Evolutionary conservation across 1,140 invertebrate species (phyloP), one percentile per base, ranked within the genome.

Genomic region (Tenebrio molitor): DNA sequence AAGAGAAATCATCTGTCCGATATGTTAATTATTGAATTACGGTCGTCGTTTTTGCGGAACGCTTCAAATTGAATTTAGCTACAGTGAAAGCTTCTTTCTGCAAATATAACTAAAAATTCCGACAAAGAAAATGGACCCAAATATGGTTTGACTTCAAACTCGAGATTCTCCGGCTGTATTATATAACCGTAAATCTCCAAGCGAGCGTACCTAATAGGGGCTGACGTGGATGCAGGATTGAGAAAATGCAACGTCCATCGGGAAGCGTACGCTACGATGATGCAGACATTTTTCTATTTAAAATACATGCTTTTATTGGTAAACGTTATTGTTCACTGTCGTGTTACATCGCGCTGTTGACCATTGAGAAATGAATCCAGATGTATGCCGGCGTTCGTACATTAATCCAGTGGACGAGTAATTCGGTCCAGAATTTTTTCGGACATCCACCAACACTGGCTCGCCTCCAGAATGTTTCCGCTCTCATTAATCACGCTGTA

Each of bases 161-260:
- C 29, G 6, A 16, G 34, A 64, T 64, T 64, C 15, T 50, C 17
- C n/a, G 17, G 15, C 21, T 15, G 58, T 64, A 64, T 64, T 36
- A 64, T 7, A 39, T 39, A 39, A 29, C 34, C 14, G 14, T 33
- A 64, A 64, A 64, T 64, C 58, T 36, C 17, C 19, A 29, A 34
- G 21, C 12, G n/a, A 17, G 58, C 25, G 25, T 34, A 34, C 15
- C 10, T 64, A 64, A 64, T 64, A 64, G 6, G 14, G 36, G 42
- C 42, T 36, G 25, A 36, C 36, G 36, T 39, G 36, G 36, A 39
- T 14, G 33, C 21, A 15, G 15, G 58, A 33, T 64, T 64, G 25
- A 34, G 15, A 29, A 34, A 64, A 64, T 64, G 21, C 58, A 64
- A 64, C 34, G 50, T 64, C 6, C 29, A 64, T n/a, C 8, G 58